These are phyloP conservation scores for Elgonia sp. DNA, from an alignment of 2,888 invertebrate species.

Conservation along the genomic window DNA sequence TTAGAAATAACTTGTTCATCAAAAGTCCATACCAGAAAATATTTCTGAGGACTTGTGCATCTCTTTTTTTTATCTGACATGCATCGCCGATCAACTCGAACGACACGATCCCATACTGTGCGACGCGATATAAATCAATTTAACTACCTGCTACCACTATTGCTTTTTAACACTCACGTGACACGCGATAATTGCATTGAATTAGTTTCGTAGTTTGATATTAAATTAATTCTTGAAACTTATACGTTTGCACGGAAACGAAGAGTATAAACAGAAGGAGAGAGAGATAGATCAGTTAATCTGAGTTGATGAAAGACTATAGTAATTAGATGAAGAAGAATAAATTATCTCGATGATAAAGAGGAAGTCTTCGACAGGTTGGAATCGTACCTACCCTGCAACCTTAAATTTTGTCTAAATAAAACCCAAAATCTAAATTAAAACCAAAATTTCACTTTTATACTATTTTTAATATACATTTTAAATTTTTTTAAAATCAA, in stretches of 20 bases:
- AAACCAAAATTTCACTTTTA: too few relatives aligned
- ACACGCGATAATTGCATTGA: conserved; percentile 64
- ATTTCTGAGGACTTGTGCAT: conserved; percentile 20
- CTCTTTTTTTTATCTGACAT: conserved; percentile 42
- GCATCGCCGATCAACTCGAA: conserved; percentile 68
- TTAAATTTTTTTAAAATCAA: too few relatives aligned
- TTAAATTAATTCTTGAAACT: conserved; percentile 36
- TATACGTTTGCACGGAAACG: conserved; percentile 24
- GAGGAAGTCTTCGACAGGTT: not conserved
- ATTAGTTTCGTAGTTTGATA: conserved; percentile 46
- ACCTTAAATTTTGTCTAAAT: too few relatives aligned
- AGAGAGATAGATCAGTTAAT: conserved; percentile 4
- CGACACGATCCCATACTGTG: conserved; percentile 66
- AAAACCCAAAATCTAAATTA: too few relatives aligned
- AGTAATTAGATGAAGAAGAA: conserved; percentile 20
- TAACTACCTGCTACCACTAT: conserved; percentile 63
- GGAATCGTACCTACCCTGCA: too few relatives aligned
- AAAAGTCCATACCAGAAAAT: conserved; percentile 17
- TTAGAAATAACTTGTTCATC: conserved; percentile 32
- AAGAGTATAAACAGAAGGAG: not conserved
- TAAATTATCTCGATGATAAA: not conserved
- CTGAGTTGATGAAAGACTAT: not conserved
- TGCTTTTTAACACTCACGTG: conserved; percentile 65
- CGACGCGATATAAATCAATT: conserved; percentile 71
- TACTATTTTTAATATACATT: too few relatives aligned